Conservation (phyloP, 37 sponge, comb jelly and placozoan species). For the Hormiphora californensis region DNA sequence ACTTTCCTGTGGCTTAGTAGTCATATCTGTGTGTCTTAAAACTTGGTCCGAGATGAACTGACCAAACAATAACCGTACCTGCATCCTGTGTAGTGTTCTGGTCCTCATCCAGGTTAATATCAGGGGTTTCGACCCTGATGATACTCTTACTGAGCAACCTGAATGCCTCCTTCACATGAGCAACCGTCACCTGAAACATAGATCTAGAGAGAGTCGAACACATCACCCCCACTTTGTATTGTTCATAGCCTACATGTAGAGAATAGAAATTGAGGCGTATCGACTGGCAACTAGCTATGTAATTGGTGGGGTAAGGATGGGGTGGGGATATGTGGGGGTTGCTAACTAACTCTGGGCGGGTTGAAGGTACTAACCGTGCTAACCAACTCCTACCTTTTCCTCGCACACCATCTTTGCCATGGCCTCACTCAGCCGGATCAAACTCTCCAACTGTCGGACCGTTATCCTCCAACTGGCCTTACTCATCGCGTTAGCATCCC, state of each 20-base stretch:
- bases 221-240: too few relatives aligned
- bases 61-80: too few relatives aligned
- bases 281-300: too few relatives aligned
- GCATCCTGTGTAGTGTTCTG: background rate
- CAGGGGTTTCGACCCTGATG: constrained; percentile 95
- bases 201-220: background rate
- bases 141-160: constrained; percentile 90
- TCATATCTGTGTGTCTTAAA: too few relatives aligned
- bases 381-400: constrained; percentile 68
- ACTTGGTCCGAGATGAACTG: too few relatives aligned
- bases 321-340: too few relatives aligned
- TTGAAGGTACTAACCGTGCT: background rate
- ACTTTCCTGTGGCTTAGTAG: too few relatives aligned
- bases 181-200: constrained; percentile 64
- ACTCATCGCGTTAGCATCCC: constrained; percentile 75
- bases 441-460: constrained; percentile 97
- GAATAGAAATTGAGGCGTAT: too few relatives aligned
- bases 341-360: too few relatives aligned
- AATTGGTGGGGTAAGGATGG: too few relatives aligned
- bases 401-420: constrained; percentile 91
- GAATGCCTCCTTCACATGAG: constrained; percentile 95
- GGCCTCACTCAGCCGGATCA: constrained; percentile 97
- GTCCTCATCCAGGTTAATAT: constrained; percentile 85
- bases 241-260: too few relatives aligned
- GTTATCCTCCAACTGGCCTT: constrained; percentile 95